Evolutionary conservation across 1,140 invertebrate genomes (phyloP).

Genomic region (Dendroctonus ponderosae): DNA sequence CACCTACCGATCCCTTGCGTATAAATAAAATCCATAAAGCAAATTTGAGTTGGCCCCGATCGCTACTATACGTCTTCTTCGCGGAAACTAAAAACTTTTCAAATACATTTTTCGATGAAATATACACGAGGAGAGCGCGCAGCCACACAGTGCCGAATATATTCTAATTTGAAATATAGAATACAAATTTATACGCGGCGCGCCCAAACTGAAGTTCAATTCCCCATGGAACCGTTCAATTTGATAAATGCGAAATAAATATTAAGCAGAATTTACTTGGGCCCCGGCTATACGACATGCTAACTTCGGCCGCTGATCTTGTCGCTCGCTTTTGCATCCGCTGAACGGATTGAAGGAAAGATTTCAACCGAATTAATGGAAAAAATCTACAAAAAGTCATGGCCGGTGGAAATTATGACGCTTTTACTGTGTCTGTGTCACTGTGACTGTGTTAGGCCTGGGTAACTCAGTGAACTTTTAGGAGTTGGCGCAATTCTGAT

Average conservation of each 20-base stretch:
- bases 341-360: too few species aligned
- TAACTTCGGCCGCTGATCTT: too few species aligned
- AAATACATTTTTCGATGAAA: conserved; percentile 49
- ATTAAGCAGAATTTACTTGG: conserved; percentile 45
- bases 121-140: conserved; percentile 45
- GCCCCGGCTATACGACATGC: too few species aligned
- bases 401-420: too few species aligned
- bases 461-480: too few species aligned
- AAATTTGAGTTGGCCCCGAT: neutral
- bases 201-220: conserved; percentile 44
- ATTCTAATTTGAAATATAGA: conserved; percentile 53
- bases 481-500: too few species aligned
- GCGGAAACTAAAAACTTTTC: conserved; percentile 40
- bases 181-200: conserved; percentile 50
- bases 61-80: conserved; percentile 38
- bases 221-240: conserved; percentile 49
- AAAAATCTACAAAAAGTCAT: too few species aligned
- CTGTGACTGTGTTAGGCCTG: too few species aligned
- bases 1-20: neutral
- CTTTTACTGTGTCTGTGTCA: too few species aligned
- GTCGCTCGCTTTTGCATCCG: too few species aligned
- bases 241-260: conserved; percentile 52
- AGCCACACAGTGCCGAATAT: conserved; percentile 40
- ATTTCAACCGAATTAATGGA: too few species aligned
- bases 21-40: conserved; percentile 16